These are phyloP conservation scores for Rhopalosiphum padi DNA, from an alignment of 1,140 invertebrate species.

Conservation along the genomic window DNA sequence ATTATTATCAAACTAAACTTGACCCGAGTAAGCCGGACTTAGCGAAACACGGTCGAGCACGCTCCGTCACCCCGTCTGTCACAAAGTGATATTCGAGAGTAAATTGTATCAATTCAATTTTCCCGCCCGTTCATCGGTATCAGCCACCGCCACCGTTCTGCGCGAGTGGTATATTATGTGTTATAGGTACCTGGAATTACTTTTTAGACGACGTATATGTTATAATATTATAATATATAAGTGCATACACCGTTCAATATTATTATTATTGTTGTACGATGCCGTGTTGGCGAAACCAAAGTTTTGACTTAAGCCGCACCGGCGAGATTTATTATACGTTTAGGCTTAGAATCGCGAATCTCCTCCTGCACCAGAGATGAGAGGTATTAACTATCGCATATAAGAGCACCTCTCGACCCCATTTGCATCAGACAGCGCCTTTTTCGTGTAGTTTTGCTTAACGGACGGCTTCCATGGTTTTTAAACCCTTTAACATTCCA, in stretches of 20 bases:
- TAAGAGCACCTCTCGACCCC: not conserved
- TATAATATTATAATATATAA: not conserved
- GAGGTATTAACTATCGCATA: not conserved
- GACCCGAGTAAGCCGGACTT: slow-evolving; percentile 50
- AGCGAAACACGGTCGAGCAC: not conserved
- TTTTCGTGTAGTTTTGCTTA: not conserved
- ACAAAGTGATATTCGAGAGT: slow-evolving; percentile 5
- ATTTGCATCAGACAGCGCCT: not conserved
- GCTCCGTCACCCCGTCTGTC: not conserved
- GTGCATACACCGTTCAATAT: not conserved
- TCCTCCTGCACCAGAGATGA: not conserved
- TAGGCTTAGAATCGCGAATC: not conserved
- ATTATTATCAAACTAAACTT: slow-evolving; percentile 33
- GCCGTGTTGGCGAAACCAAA: not conserved
- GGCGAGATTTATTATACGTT: slow-evolving; percentile 37
- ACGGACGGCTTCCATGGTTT: not conserved
- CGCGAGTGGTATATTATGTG: too few relatives aligned
- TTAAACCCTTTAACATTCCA: not conserved
- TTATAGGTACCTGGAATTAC: slow-evolving; percentile 22
- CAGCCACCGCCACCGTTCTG: too few relatives aligned
- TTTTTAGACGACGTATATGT: slow-evolving; percentile 1
- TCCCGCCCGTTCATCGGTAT: not conserved
- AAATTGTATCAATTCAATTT: slow-evolving; percentile 39
- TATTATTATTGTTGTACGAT: not conserved
- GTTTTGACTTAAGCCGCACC: slow-evolving; percentile 34